Base-by-base conservation (phyloP, 2,797 vertebrate genomes). In the Hydrophis major region DNA sequence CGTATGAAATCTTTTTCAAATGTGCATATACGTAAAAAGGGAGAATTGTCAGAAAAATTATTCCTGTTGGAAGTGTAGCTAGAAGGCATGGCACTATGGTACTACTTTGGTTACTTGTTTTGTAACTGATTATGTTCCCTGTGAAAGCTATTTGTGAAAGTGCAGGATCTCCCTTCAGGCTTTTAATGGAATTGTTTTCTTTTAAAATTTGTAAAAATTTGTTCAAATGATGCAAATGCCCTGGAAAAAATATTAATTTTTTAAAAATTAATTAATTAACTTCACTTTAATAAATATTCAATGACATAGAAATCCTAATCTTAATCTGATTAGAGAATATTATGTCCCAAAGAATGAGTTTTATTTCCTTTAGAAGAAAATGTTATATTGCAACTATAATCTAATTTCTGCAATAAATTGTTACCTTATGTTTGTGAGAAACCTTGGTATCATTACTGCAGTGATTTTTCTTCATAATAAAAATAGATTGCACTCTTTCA, bases 401-500 rank as follows among this genome's bases (percentile, higher is more conserved):
- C 95, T 96, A 96, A 94, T 96, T 94, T 89, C 90, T 83, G 37
- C 90, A 86, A 94, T 92, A 74, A 83, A 95, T 74, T 93, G 37
- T 47, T 94, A 53, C 90, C 92, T 94, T 95, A 61, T 94, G 94
- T 95, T 94, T 90, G 89, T 94, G 56, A 18, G 50, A 95, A 96
- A 93, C 94, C 91, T 57, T 13, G 14, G 28, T 95, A 89, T 91
- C 53, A 89, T 96, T 94, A 95, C 66, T 94, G 20, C 28, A 86
- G 74, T 92, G 55, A 94, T 95, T 96, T 94, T 94, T 50, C 90
- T 93, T 90, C 94, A 50, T 90, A 95, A 93, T 66, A 92, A 93
- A 94, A 96, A 89, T 47, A 6, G 93, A 32, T 95, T 95, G 96
- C 47, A 88, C 90, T 93, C 78, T 94, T 94, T 94, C 93, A 94